Conservation (phyloP, 2,113 vertebrate genomes). For the Pedionomus torquatus region DNA sequence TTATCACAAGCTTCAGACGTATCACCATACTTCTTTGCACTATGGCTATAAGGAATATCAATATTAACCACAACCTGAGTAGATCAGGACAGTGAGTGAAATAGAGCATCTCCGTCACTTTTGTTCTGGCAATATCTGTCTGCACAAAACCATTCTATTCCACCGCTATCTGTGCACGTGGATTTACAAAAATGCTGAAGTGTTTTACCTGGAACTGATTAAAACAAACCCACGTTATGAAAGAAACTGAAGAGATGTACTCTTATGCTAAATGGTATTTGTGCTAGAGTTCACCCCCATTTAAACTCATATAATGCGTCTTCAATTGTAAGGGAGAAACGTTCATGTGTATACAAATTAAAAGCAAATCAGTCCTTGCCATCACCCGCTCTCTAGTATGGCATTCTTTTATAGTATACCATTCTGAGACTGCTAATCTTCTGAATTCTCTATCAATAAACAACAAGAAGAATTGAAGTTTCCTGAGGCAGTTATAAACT, state of each 20-base stretch:
- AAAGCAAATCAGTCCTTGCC: not conserved
- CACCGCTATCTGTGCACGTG: not conserved
- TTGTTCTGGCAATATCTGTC: not conserved
- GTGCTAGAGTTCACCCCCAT: not conserved
- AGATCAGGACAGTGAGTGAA: accelerated
- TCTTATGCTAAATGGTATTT: accelerated
- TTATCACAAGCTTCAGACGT: not conserved
- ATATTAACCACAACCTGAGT: not conserved
- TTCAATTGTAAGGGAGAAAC: not conserved
- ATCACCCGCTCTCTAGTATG: not conserved
- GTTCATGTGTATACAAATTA: not conserved
- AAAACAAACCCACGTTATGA: not conserved
- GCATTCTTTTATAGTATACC: not conserved
- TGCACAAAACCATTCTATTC: not conserved
- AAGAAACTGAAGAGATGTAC: not conserved
- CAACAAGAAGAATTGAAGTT: not conserved
- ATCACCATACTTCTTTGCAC: not conserved
- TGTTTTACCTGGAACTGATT: not conserved
- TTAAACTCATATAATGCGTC: not conserved
- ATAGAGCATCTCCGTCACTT: not conserved
- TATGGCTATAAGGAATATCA: not conserved
- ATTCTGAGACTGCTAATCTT: not conserved
- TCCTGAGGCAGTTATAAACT: not conserved
- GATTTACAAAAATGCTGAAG: not conserved
- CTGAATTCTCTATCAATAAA: not conserved